These are phyloP conservation scores for Mustela lutreola DNA, from an alignment of 2,113 vertebrate species.

Conservation along the genomic window DNA sequence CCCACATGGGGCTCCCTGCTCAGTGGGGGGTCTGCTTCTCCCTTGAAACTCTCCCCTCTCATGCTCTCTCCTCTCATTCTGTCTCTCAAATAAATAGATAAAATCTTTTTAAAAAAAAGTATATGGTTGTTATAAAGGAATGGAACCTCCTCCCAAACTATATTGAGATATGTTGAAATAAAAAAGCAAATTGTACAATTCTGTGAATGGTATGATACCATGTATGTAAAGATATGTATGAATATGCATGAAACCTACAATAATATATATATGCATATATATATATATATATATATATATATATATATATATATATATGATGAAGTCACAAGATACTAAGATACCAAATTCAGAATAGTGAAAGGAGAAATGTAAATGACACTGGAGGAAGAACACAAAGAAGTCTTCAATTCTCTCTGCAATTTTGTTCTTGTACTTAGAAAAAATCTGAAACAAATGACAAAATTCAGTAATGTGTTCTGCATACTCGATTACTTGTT, in stretches of 20 bases:
- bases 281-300: not conserved
- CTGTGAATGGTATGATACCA: not conserved
- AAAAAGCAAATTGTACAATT: conserved; percentile 52
- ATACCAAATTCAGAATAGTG: not conserved
- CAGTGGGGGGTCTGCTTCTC: too few relatives aligned
- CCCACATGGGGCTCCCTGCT: too few relatives aligned
- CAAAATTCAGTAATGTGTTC: conserved; percentile 25
- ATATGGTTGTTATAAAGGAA: not conserved
- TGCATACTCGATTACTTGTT: conserved; percentile 6
- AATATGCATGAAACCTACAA: not conserved
- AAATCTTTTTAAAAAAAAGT: not conserved
- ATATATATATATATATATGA: not conserved
- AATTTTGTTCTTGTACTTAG: not conserved
- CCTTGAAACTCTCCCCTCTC: too few relatives aligned
- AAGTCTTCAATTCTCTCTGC: not conserved
- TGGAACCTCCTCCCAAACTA: not conserved
- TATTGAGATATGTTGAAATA: not conserved
- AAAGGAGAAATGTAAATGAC: not conserved
- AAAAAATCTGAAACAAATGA: conserved; percentile 3
- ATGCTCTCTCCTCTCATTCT: too few relatives aligned
- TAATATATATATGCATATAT: not conserved
- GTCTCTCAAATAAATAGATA: too few relatives aligned
- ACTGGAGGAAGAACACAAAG: conserved; percentile 22
- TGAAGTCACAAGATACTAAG: not conserved
- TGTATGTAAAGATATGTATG: not conserved